Evolutionary conservation across 92 coral and sea anemone species (phyloP).

Genomic region (Porites rus): DNA sequence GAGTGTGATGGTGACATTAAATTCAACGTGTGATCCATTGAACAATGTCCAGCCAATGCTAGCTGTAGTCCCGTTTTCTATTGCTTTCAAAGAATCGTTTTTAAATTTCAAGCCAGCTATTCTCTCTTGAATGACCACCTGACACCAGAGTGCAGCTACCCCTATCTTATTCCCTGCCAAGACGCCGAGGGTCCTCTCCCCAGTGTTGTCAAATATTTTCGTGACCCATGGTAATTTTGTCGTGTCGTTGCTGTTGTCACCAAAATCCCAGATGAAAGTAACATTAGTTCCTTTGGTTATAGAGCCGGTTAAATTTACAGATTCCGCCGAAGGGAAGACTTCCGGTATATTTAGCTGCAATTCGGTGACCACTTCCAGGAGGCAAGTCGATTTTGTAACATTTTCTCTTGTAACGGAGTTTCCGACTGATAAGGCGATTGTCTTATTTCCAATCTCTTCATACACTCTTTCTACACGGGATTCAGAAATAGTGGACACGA

Average conservation of each 20-base stretch:
- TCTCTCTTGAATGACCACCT: slow-evolving; percentile 53
- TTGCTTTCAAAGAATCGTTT: slow-evolving; percentile 32
- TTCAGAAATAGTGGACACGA: slow-evolving; percentile 18
- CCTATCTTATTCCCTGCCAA: slow-evolving; percentile 42
- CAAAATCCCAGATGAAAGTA: slow-evolving; percentile 31
- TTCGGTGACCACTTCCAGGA: slow-evolving; percentile 34
- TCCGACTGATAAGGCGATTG: slow-evolving; percentile 7
- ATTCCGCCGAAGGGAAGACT: neutral
- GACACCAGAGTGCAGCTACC: slow-evolving; percentile 47
- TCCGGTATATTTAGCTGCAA: slow-evolving; percentile 15
- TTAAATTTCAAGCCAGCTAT: slow-evolving; percentile 57
- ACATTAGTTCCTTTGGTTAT: neutral
- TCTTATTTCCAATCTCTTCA: neutral
- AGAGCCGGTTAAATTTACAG: neutral
- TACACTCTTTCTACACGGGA: neutral
- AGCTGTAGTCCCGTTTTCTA: slow-evolving; percentile 57
- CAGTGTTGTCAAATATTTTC: slow-evolving; percentile 21
- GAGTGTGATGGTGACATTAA: slow-evolving; percentile 52
- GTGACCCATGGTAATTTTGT: neutral
- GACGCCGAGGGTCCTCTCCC: slow-evolving; percentile 23
- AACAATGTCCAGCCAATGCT: slow-evolving; percentile 58
- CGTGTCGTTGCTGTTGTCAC: slow-evolving; percentile 28
- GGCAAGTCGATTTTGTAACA: neutral
- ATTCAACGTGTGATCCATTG: slow-evolving; percentile 69
- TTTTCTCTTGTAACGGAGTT: slow-evolving; percentile 9